These are phyloP conservation scores for Gopherus flavomarginatus DNA, from an alignment of 2,113 vertebrate genomes.

Conservation along the genomic window DNA sequence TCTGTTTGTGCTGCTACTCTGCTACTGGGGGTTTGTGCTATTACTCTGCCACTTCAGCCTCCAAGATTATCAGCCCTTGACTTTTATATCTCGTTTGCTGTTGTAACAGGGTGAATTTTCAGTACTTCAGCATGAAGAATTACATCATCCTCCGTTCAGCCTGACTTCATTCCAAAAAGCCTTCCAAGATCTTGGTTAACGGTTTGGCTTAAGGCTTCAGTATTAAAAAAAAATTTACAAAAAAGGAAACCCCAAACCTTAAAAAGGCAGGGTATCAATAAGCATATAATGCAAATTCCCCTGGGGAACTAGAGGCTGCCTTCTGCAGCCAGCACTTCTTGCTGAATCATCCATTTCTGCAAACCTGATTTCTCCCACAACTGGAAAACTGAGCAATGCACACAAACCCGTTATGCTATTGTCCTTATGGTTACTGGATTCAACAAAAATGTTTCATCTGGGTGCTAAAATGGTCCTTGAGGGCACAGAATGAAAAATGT, in stretches of 20 bases:
- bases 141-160: conserved; percentile 64
- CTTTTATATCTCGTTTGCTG: neutral
- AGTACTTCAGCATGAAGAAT: conserved; percentile 45
- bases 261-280: conserved; percentile 6
- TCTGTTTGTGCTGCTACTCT: neutral
- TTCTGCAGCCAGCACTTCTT: neutral
- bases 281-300: neutral
- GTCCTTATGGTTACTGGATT: neutral
- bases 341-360: neutral
- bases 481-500: neutral
- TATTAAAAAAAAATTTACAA: conserved; percentile 38
- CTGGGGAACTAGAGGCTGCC: neutral
- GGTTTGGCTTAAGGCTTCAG: conserved; percentile 4
- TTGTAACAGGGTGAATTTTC: neutral
- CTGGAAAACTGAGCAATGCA: neutral
- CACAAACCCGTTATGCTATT: neutral
- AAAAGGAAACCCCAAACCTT: conserved; percentile 64
- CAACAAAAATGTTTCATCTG: neutral
- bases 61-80: rapidly evolving
- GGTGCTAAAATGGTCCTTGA: neutral
- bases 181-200: conserved; percentile 43
- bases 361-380: neutral
- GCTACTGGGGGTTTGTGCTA: neutral
- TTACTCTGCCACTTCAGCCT: neutral
- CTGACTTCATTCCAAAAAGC: conserved; percentile 54